Evolutionary conservation across 2,113 vertebrate genomes (phyloP).

Genomic region (Neogale vison): DNA sequence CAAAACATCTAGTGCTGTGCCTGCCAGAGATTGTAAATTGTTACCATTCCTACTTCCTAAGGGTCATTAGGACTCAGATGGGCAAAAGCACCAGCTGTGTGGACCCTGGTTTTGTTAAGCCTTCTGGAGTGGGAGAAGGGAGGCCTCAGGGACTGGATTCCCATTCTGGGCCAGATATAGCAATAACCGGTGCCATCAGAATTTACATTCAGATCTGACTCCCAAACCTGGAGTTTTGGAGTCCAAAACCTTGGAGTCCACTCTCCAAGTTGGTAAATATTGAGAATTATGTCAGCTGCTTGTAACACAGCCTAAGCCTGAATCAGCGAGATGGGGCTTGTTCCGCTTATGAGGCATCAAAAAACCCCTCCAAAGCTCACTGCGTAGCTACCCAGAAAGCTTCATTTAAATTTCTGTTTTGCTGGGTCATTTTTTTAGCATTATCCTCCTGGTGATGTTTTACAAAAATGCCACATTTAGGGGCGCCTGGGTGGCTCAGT

Average conservation of each 20-base stretch:
- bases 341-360: not conserved
- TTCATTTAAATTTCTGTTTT: not conserved
- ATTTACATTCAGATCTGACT: not conserved
- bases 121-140: not conserved
- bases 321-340: not conserved
- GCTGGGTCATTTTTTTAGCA: not conserved
- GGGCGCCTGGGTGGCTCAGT: not conserved
- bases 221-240: not conserved
- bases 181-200: not conserved
- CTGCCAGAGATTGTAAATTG: not conserved
- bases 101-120: not conserved
- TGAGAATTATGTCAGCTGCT: not conserved
- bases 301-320: not conserved
- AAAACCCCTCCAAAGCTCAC: not conserved
- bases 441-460: not conserved
- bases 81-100: not conserved
- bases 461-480: slow-evolving; percentile 11
- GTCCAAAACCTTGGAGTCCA: not conserved
- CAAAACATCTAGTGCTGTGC: not conserved
- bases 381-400: not conserved
- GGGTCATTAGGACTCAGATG: not conserved
- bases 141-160: not conserved
- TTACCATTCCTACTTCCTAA: not conserved
- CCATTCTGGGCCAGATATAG: too few species aligned
- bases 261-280: not conserved